Evolutionary conservation across 1,140 invertebrate species (phyloP).

Genomic region (Ooceraea biroi): DNA sequence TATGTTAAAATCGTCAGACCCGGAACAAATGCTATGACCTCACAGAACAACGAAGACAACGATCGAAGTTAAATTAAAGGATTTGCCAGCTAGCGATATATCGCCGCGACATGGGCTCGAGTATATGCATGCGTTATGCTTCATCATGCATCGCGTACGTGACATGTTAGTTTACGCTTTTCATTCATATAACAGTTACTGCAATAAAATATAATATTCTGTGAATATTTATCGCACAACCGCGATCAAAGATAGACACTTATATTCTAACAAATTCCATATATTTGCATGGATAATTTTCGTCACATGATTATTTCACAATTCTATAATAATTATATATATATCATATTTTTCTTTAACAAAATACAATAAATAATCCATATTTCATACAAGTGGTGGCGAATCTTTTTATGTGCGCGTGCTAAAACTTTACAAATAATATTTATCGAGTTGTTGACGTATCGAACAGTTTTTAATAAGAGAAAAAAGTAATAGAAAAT

Average conservation of each 20-base stretch:
- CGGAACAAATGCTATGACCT: not conserved
- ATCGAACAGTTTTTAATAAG: no score
- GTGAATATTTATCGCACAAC: not conserved
- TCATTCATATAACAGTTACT: not conserved
- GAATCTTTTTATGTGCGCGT: no score
- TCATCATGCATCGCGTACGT: constrained; percentile 13
- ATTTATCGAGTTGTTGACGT: no score
- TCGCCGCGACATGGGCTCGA: constrained; percentile 35
- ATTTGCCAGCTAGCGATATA: constrained; percentile 45
- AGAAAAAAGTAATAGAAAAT: no score
- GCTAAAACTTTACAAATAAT: no score
- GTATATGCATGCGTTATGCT: constrained; percentile 33
- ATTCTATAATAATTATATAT: not conserved
- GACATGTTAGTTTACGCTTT: constrained; percentile 9
- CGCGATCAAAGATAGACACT: not conserved
- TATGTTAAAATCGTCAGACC: not conserved
- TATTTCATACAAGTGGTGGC: no score
- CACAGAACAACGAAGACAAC: constrained; percentile 4
- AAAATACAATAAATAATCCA: not conserved
- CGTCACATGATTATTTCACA: not conserved
- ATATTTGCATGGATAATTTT: not conserved
- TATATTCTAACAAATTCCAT: not conserved
- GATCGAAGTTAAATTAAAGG: constrained; percentile 63
- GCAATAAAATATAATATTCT: not conserved
- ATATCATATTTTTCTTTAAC: not conserved